Conservation (phyloP, 2,888 invertebrate genomes). For the Rambutsinella grinnellia region DNA sequence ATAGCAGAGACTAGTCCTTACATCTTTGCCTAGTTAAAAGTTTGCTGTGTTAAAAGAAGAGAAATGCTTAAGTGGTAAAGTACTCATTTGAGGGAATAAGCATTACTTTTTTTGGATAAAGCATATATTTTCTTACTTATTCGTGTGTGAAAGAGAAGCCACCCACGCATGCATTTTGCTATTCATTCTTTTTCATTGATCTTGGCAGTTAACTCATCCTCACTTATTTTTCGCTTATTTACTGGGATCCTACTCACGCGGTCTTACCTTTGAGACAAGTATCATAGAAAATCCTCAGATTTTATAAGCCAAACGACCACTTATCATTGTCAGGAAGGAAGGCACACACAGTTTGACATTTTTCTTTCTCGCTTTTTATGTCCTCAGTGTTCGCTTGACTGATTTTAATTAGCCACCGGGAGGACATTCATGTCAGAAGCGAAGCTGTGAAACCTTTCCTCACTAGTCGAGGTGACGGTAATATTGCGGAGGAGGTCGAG, state of each 20-base stretch:
- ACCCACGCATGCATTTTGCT: conserved; percentile 25
- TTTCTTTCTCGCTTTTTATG: conserved; percentile 15
- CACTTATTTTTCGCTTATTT: neutral
- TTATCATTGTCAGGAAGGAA: conserved; percentile 48
- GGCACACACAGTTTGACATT: conserved; percentile 40
- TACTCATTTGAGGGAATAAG: conserved; percentile 2
- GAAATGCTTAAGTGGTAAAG: no score
- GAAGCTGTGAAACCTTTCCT: conserved; percentile 6
- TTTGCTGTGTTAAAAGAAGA: no score
- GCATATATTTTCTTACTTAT: conserved; percentile 19
- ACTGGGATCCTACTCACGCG: neutral
- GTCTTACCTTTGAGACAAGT: conserved; percentile 8
- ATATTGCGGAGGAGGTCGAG: neutral
- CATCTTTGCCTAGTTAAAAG: no score
- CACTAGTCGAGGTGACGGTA: neutral
- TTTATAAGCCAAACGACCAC: conserved; percentile 36
- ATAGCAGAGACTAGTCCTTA: no score
- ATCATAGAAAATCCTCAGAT: conserved; percentile 28
- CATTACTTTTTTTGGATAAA: conserved; percentile 9
- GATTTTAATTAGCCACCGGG: conserved; percentile 53
- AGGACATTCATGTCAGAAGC: conserved; percentile 39
- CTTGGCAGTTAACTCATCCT: neutral
- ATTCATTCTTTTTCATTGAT: conserved; percentile 16
- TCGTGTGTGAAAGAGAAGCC: conserved; percentile 26
- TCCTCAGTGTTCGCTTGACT: conserved; percentile 28